A percentile compares a stretch with the other conserved stretches of the same genome.
Evolutionary conservation across 2,888 invertebrate species (phyloP).

Genomic region (Noctua fimbriata): DNA sequence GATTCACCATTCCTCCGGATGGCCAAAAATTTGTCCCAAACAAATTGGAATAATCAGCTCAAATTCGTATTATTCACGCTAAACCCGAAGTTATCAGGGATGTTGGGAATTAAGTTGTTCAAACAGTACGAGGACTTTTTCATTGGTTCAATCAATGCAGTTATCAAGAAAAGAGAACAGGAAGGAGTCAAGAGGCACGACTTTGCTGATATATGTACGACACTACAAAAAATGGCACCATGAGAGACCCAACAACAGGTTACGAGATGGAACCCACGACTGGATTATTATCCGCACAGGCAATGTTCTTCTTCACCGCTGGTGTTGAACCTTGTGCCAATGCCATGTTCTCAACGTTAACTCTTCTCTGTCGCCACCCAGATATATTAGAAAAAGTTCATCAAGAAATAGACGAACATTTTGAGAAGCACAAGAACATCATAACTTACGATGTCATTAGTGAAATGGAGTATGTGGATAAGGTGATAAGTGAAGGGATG

Average conservation of each 20-base stretch:
- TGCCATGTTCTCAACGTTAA: conserved; percentile 60
- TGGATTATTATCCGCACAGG: neutral
- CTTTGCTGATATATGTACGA: conserved; percentile 77
- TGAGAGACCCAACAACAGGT: conserved; percentile 73
- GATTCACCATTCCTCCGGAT: conserved; percentile 77
- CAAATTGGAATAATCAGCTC: conserved; percentile 47
- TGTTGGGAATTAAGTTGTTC: conserved; percentile 72
- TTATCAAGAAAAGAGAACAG: conserved; percentile 71
- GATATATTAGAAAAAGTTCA: conserved; percentile 70
- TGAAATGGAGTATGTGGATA: conserved; percentile 65
- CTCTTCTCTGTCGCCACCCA: conserved; percentile 75
- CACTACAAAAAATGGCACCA: conserved; percentile 73
- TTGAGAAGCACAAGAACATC: conserved; percentile 43
- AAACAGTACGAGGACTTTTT: conserved; percentile 77
- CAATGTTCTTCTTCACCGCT: no score
- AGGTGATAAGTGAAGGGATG: conserved; percentile 51
- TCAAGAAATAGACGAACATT: conserved; percentile 53
- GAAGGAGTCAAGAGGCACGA: conserved; percentile 75
- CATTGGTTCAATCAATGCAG: conserved; percentile 75
- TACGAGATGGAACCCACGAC: conserved; percentile 73
- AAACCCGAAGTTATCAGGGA: conserved; percentile 60
- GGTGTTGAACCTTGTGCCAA: no score
- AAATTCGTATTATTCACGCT: conserved; percentile 64
- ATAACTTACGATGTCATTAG: conserved; percentile 65
- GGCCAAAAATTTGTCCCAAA: conserved; percentile 63